phyloP scores from a whole-genome alignment of 2,797 vertebrate genomes.

The Serranus cabrilla region DNA sequence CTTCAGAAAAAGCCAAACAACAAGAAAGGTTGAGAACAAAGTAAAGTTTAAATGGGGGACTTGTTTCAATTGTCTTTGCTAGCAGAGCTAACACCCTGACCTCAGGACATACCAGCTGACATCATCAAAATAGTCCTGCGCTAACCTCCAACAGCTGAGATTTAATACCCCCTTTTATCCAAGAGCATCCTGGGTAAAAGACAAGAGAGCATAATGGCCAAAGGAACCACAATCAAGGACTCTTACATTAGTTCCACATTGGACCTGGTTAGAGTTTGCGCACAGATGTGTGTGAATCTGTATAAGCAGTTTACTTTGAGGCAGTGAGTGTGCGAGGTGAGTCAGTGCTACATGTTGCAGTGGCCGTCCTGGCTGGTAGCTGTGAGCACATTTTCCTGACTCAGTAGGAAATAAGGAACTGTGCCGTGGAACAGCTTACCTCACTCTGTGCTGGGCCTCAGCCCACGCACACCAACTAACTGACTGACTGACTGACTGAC shows the following conservation, averaged over 20 bases:
- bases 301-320: conserved; percentile 25
- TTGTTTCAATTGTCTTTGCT: conserved; percentile 33
- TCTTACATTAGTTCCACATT: conserved; percentile 36
- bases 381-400: conserved; percentile 72
- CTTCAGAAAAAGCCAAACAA: conserved; percentile 13
- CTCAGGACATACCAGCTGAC: conserved; percentile 73
- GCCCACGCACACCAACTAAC: conserved; percentile 71
- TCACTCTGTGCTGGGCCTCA: conserved; percentile 67
- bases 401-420: conserved; percentile 73
- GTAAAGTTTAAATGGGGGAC: neutral
- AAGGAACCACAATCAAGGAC: conserved; percentile 31
- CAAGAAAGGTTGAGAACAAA: conserved; percentile 6
- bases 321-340: conserved; percentile 36
- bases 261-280: conserved; percentile 24
- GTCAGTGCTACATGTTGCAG: conserved; percentile 55
- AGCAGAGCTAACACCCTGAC: conserved; percentile 51
- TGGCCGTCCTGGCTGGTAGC: conserved; percentile 41
- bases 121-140: conserved; percentile 69
- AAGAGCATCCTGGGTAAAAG: conserved; percentile 54
- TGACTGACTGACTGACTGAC: conserved; percentile 56
- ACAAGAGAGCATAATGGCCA: conserved; percentile 24
- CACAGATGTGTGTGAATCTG: conserved; percentile 48
- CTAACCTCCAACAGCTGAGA: conserved; percentile 74
- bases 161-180: conserved; percentile 54
- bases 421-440: conserved; percentile 79